Conservation (phyloP, 2,888 invertebrate species). For the Rhingia campestris region DNA sequence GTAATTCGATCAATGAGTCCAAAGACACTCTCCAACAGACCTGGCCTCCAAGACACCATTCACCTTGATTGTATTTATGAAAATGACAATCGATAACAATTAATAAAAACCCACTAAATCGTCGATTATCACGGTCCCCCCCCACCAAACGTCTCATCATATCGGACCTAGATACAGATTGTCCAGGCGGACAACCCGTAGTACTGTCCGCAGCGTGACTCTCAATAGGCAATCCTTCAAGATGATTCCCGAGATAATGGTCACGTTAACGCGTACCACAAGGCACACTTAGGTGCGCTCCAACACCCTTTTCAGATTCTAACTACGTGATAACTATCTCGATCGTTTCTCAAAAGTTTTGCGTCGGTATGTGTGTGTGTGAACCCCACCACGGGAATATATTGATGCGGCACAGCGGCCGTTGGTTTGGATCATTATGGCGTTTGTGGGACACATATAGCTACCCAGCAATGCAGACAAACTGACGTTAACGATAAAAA, state of each 20-base stretch:
- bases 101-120: conserved; percentile 73
- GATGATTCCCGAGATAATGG: conserved; percentile 63
- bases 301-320: conserved; percentile 66
- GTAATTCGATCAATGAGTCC: conserved; percentile 66
- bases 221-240: conserved; percentile 73
- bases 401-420: conserved; percentile 7
- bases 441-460: conserved; percentile 33
- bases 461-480: conserved; percentile 14
- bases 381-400: conserved; percentile 5
- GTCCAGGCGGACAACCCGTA: conserved; percentile 14
- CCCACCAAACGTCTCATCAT: conserved; percentile 20
- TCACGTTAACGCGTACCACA: conserved; percentile 64
- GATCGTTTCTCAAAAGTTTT: conserved; percentile 60
- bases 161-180: conserved; percentile 11
- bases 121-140: conserved; percentile 63
- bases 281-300: conserved; percentile 58
- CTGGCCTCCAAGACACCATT: background rate
- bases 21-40: conserved; percentile 46
- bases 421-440: conserved; percentile 37
- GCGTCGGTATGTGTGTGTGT: background rate
- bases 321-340: conserved; percentile 57
- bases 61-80: conserved; percentile 64
- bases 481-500: conserved; percentile 52
- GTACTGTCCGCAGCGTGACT: conserved; percentile 33
- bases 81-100: conserved; percentile 74